phyloP scores from a whole-genome alignment of 2,888 invertebrate species.

The Rhyacophila evoluta region DNA sequence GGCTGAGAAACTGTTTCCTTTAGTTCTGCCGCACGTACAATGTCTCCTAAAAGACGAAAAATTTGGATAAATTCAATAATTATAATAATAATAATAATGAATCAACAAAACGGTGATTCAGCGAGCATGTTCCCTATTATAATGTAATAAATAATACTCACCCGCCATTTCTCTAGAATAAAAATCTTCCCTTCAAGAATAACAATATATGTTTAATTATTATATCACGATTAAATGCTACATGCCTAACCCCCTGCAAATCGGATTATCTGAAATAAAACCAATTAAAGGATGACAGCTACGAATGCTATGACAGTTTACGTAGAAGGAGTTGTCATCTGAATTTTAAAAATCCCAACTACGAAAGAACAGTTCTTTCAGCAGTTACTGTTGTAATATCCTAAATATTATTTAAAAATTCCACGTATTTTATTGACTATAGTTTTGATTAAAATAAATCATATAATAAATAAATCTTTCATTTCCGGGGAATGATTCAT shows the following conservation, averaged over 20 bases:
- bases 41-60: constrained; percentile 35
- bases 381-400: no score
- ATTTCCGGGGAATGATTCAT: no score
- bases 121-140: neutral
- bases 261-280: neutral
- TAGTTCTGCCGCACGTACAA: constrained; percentile 14
- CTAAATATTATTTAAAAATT: no score
- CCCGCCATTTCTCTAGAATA: neutral
- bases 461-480: no score
- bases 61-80: constrained; percentile 6
- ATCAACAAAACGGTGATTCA: neutral
- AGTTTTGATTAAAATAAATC: no score
- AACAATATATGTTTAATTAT: neutral
- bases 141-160: neutral
- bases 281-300: neutral
- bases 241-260: neutral
- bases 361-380: no score
- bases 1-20: constrained; percentile 24
- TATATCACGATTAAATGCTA: neutral
- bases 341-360: no score
- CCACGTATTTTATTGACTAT: no score
- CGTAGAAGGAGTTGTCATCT: no score
- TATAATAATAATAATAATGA: neutral
- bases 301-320: neutral
- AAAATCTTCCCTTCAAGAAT: neutral